Conservation (phyloP, 2,113 vertebrate genomes). For the Pavo muticus region DNA sequence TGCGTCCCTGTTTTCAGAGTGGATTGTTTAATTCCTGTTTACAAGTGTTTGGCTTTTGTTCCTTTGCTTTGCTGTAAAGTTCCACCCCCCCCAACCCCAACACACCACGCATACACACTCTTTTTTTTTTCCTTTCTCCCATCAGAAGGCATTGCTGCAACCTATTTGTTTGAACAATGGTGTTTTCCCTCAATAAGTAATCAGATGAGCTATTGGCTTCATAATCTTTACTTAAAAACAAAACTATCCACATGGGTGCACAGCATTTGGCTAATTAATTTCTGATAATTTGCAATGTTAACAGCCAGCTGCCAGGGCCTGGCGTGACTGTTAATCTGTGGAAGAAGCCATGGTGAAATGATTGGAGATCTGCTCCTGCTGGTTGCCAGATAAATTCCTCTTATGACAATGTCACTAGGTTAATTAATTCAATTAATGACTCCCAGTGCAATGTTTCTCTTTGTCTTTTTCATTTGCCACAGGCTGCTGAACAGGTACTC, state of each 20-base stretch:
- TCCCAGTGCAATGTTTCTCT: constrained; percentile 57
- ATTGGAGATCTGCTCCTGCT: constrained; percentile 66
- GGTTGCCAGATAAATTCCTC: constrained; percentile 73
- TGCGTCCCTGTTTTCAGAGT: background rate
- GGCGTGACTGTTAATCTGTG: constrained; percentile 42
- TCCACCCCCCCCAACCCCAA: accelerated
- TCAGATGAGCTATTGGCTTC: constrained; percentile 26
- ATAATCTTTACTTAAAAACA: constrained; percentile 58
- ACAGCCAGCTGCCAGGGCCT: constrained; percentile 56
- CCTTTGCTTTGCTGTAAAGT: background rate
- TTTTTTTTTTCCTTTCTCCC: background rate
- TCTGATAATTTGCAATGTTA: constrained; percentile 57
- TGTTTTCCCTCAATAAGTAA: constrained; percentile 35
- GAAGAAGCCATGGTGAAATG: constrained; percentile 44
- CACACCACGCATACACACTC: background rate
- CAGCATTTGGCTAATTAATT: constrained; percentile 69
- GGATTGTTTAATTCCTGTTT: constrained; percentile 30
- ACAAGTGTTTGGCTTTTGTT: constrained; percentile 46
- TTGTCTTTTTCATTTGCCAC: constrained; percentile 65
- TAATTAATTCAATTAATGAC: constrained; percentile 78
- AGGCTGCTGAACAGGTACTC: constrained; percentile 65
- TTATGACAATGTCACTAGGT: constrained; percentile 68
- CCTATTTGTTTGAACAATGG: constrained; percentile 6
- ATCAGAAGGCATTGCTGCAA: background rate
- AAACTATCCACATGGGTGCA: constrained; percentile 66